Evolutionary conservation across 2,113 vertebrate species (phyloP), one percentile per base, ranked within the genome.

Genomic region (Cephalopholis sonnerati): DNA sequence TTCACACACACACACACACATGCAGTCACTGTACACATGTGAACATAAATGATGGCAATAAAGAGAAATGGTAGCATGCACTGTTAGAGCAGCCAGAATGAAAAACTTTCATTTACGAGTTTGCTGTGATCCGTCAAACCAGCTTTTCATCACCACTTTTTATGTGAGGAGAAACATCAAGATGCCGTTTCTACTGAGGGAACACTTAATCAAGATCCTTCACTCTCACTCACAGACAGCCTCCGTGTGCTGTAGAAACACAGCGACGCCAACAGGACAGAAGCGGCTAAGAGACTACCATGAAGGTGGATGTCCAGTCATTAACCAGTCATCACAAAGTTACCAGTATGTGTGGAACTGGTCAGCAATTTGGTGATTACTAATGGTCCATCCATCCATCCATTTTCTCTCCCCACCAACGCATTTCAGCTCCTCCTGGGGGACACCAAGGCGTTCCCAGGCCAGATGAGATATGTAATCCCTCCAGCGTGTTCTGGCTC

Each of bases 121-220:
- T 76, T 51, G 50, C 25, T 2, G 63, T 63, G 18, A 29, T 58
- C 25, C 24, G 58, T 80, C 59, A 39, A 41, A 36, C 24, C 41
- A 24, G 22, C 48, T 63, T 79, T 80, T 70, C 54, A 77, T 63
- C 64, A 15, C 41, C 32, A 66, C 62, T 58, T 7, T 81, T 81
- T 73, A 58, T 51, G 41, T 64, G 57, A 48, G 27, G 48, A 64
- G 46, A 2, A 46, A 55, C 1, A 36, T 39, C 24, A 50, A 61
- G 70, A 53, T 22, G 24, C 25, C 0, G 16, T 66, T 20, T 62
- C 55, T 13, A 16, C 44, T 12, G 18, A 36, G 10, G 29, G 27
- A 68, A 54, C 64, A 41, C 11, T 39, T 36, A 41, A 54, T 54
- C 58, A 25, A 11, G 58, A 39, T 9, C 24, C 27, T 48, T 36